A percentile compares a stretch with the other conserved stretches of the same genome.
phyloP scores from a whole-genome alignment of 2,113 vertebrate genomes.

The Rhinolophus ferrumequinum region DNA sequence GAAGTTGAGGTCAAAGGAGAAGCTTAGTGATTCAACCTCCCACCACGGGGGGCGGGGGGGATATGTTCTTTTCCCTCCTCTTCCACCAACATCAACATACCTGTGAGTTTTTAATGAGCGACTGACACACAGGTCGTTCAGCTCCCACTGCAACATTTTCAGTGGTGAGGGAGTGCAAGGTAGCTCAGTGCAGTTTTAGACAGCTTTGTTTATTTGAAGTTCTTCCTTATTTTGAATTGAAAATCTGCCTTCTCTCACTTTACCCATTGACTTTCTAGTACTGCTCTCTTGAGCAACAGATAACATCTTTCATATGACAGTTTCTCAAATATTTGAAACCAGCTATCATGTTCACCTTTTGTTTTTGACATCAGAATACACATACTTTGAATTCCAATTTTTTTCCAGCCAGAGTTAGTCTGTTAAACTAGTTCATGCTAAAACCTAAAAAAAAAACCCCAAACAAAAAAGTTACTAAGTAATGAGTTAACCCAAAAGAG shows the following conservation, averaged over 20 bases:
- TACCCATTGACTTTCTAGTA: not conserved
- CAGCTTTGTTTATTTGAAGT: conserved; percentile 1
- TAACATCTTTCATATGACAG: conserved; percentile 27
- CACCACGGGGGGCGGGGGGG: not conserved
- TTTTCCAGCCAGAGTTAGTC: conserved; percentile 13
- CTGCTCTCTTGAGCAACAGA: conserved; percentile 31
- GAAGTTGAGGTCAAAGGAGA: not conserved
- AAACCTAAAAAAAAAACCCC: not conserved
- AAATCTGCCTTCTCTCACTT: conserved; percentile 42
- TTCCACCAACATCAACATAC: not conserved
- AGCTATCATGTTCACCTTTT: conserved; percentile 16
- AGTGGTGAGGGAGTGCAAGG: not conserved
- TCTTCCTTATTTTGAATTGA: conserved; percentile 29
- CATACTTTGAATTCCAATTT: not conserved
- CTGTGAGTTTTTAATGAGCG: not conserved
- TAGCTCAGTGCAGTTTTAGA: not conserved
- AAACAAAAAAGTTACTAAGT: not conserved
- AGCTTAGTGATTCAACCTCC: not conserved
- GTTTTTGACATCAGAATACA: conserved; percentile 34
- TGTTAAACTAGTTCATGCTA: conserved; percentile 54
- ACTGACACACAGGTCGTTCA: not conserved
- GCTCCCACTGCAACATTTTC: not conserved
- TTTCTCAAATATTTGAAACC: conserved; percentile 53
- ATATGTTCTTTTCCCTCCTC: not conserved
- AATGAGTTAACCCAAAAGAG: conserved; percentile 14